These are phyloP conservation scores for Ormyrus thymus DNA, from an alignment of 2,888 invertebrate genomes.

Conservation along the genomic window DNA sequence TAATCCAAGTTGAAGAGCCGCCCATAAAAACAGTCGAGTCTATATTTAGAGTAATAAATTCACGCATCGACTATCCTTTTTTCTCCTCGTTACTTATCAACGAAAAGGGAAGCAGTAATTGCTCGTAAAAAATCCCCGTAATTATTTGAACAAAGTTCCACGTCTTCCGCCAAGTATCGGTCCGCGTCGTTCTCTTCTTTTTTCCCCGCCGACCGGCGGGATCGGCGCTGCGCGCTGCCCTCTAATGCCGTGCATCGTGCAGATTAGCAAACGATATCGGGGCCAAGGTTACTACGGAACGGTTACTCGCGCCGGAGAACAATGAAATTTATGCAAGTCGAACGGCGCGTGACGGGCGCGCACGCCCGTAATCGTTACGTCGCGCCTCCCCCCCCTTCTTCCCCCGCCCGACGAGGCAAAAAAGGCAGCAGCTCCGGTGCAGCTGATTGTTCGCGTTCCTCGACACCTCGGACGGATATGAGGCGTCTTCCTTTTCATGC, in stretches of 20 bases:
- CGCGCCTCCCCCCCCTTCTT: too few relatives aligned
- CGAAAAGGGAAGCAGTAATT: conserved; percentile 24
- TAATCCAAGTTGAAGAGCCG: not conserved
- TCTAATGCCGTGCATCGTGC: conserved; percentile 51
- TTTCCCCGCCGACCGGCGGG: not conserved
- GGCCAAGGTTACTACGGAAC: conserved; percentile 68
- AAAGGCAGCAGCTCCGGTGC: conserved; percentile 11
- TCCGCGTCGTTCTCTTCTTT: not conserved
- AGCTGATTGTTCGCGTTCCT: not conserved
- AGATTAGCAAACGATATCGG: conserved; percentile 68
- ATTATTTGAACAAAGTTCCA: conserved; percentile 31
- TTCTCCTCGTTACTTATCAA: conserved; percentile 16
- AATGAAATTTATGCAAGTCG: conserved; percentile 63
- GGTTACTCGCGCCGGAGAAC: conserved; percentile 56
- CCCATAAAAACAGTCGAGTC: conserved; percentile 9
- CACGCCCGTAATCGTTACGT: conserved; percentile 36
- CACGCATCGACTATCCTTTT: conserved; percentile 10
- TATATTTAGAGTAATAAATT: conserved; percentile 41
- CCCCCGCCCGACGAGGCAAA: conserved; percentile 19
- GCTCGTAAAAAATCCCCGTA: conserved; percentile 39
- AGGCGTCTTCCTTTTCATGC: conserved; percentile 27
- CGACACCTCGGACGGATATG: conserved; percentile 35
- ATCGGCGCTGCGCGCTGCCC: not conserved
- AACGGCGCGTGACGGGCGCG: conserved; percentile 55
- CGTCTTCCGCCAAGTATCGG: conserved; percentile 39